phyloP scores from a whole-genome alignment of 2,797 vertebrate species.

The Enteromius thamalakanensis region DNA sequence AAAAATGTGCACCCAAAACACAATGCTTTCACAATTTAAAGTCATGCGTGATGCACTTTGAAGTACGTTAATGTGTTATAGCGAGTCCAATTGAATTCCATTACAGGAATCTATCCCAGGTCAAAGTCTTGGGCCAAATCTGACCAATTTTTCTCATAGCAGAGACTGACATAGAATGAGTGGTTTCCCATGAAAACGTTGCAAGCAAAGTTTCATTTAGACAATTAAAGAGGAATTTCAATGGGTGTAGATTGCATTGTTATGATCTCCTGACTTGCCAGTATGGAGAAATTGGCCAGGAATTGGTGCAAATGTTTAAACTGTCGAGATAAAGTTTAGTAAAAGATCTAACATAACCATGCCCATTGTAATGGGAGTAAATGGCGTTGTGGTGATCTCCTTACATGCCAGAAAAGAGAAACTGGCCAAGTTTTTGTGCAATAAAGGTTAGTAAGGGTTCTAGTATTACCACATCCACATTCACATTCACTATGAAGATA shows the following conservation, averaged over 20 bases:
- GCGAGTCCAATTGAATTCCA: background rate
- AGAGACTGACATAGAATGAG: background rate
- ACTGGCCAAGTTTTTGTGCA: no score
- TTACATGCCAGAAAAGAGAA: no score
- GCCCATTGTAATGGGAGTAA: no score
- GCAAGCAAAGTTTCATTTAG: conserved; percentile 9
- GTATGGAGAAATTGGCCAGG: background rate
- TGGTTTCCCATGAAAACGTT: background rate
- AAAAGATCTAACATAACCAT: no score
- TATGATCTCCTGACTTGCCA: background rate
- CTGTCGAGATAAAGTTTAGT: background rate
- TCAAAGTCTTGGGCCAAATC: background rate
- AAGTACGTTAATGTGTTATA: background rate
- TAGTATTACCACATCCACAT: no score
- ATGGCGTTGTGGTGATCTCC: no score
- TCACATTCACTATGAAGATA: no score
- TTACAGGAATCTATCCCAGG: background rate
- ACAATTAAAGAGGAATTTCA: background rate
- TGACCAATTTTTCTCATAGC: background rate
- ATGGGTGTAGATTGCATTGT: background rate
- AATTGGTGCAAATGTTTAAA: background rate
- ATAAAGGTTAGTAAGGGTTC: no score
- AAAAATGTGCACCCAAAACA: conserved; percentile 15
- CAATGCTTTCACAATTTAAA: conserved; percentile 22
- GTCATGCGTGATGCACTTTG: background rate